phyloP scores from a whole-genome alignment of 2,113 vertebrate species.

The Electrona antarctica region DNA sequence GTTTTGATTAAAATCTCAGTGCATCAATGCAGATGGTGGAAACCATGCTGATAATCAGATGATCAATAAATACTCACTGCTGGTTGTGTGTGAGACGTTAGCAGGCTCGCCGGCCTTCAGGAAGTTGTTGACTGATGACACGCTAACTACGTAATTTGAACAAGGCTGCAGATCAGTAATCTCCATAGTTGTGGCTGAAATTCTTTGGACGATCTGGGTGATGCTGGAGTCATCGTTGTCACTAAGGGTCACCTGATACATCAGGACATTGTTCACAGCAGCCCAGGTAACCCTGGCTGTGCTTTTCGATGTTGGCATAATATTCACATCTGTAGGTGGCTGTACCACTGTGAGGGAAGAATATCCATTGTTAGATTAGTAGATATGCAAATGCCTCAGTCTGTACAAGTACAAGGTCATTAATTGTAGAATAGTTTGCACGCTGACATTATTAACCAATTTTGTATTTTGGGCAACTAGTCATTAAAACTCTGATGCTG shows the following conservation, averaged over 20 bases:
- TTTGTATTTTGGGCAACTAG: background rate
- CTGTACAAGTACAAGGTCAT: background rate
- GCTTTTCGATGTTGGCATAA: constrained; percentile 41
- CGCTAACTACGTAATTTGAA: constrained; percentile 73
- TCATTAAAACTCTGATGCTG: background rate
- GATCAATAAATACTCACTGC: constrained; percentile 69
- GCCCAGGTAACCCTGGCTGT: constrained; percentile 67
- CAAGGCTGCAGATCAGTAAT: constrained; percentile 73
- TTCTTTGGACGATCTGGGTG: constrained; percentile 27
- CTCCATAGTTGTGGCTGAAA: constrained; percentile 43
- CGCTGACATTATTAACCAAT: too few species aligned
- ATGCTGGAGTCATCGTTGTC: constrained; percentile 36
- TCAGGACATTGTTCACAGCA: constrained; percentile 61
- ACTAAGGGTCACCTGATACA: constrained; percentile 70
- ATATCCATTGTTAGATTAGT: background rate
- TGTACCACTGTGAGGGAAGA: constrained; percentile 73
- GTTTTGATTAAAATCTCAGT: background rate
- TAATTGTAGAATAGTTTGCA: background rate
- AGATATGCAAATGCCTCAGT: background rate
- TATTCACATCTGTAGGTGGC: constrained; percentile 67
- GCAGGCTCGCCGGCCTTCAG: constrained; percentile 70
- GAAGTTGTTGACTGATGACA: constrained; percentile 77
- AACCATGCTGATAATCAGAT: background rate
- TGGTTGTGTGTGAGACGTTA: constrained; percentile 56
- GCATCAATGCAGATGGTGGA: background rate